Conservation (phyloP, 2,797 vertebrate species). For the Peromyscus aztecus region DNA sequence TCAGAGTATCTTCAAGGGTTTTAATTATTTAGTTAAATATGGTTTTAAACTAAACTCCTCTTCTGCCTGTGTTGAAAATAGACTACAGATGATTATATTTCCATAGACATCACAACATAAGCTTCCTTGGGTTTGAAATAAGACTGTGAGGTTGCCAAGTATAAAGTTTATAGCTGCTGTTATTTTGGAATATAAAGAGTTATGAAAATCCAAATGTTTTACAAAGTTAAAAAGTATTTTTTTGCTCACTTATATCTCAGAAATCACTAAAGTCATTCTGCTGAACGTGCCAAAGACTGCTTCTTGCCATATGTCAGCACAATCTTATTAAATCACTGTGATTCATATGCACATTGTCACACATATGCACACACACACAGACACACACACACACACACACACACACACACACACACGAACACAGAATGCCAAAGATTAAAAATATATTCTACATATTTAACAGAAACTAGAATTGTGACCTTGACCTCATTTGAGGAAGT, state of each 20-base stretch:
- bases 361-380: not conserved
- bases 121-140: conserved; percentile 80
- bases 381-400: not conserved
- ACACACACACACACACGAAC: conserved; percentile 43
- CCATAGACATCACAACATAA: conserved; percentile 83
- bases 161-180: conserved; percentile 84
- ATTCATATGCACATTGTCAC: conserved; percentile 42
- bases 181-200: conserved; percentile 83
- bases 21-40: conserved; percentile 81
- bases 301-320: conserved; percentile 66
- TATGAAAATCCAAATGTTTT: conserved; percentile 86
- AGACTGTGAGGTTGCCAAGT: conserved; percentile 81
- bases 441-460: conserved; percentile 54
- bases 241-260: conserved; percentile 84
- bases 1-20: conserved; percentile 71
- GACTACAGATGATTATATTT: conserved; percentile 83
- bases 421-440: conserved; percentile 53
- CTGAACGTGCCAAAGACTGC: conserved; percentile 66
- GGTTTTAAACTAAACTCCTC: conserved; percentile 73
- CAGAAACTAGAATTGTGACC: conserved; percentile 56
- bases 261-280: conserved; percentile 77
- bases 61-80: conserved; percentile 81
- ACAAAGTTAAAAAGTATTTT: conserved; percentile 83
- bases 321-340: conserved; percentile 69
- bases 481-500: conserved; percentile 64